phyloP scores from a whole-genome alignment of 2,888 invertebrate species.

The Drosophila engyochracea region DNA sequence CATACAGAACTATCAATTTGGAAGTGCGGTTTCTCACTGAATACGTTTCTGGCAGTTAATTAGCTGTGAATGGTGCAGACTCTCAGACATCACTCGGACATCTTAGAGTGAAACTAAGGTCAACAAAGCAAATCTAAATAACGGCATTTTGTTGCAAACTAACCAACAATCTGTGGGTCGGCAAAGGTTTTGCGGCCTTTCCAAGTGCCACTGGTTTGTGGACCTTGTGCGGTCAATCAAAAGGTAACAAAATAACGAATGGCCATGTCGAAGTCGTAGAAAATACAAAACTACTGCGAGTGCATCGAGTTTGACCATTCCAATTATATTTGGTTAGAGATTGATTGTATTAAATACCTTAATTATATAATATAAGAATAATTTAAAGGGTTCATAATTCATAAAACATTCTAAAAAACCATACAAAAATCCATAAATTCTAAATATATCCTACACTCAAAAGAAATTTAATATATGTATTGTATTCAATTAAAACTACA shows the following conservation, averaged over 20 bases:
- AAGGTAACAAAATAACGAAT: neutral
- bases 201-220: conserved; percentile 9
- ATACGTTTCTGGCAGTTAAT: conserved; percentile 53
- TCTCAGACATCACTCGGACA: conserved; percentile 6
- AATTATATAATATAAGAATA: too few species aligned
- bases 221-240: conserved; percentile 9
- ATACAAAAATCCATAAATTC: neutral
- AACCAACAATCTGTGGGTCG: conserved; percentile 43
- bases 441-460: neutral
- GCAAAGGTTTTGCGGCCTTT: conserved; percentile 19
- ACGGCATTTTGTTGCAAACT: conserved; percentile 22
- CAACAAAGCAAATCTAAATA: neutral
- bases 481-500: neutral
- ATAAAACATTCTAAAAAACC: neutral
- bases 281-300: neutral
- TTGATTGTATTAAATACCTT: neutral
- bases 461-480: rapidly evolving
- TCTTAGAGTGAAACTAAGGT: conserved; percentile 2
- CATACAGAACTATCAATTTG: conserved; percentile 47
- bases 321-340: neutral
- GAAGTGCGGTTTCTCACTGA: conserved; percentile 45
- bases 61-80: conserved; percentile 34
- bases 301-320: neutral
- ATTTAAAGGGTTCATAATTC: too few species aligned
- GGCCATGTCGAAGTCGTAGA: neutral